Base-by-base conservation (phyloP, 2,113 vertebrate genomes). In the Saimiri boliviensis region DNA sequence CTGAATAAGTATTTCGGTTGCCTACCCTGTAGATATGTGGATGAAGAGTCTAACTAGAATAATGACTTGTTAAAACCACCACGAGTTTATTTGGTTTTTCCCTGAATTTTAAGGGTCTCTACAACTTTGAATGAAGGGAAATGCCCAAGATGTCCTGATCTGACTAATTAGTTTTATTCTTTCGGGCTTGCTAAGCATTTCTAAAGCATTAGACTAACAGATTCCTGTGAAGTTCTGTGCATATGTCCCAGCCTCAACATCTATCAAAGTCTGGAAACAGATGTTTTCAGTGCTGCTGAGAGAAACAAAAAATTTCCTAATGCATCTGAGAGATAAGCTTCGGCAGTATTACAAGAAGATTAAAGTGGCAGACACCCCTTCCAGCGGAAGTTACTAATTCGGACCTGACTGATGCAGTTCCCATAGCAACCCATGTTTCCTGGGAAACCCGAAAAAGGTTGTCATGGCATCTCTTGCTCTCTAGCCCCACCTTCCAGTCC, bases 341-440 rank as follows among this genome's bases (percentile, higher is more conserved):
- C 97, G 96, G 73, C 98, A 82, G 97, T 66, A 96, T 97, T 80
- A 8, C 94, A 95, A 97, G 98, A 95, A 98, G 98, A 99, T 99
- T 98, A 98, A 98, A 98, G 98, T 80, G 98, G 95, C 83, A 96
- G 98, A 98, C 98, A 98, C 97, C 98, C 99, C 98, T 99, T 98
- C 98, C 98, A 99, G 98, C 98, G 99, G 99, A 99, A 99, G 99
- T 99, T 99, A 98, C 99, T 98, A 98, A 99, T 99, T 99, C 98
- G 93, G 98, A 99, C 98, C 96, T 97, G 98, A 99, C 99, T 98
- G 99, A 99, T 99, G 99, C 98, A 99, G 99, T 99, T 99, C 98
- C 99, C 98, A 99, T 99, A 99, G 99, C 66, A 97, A 99, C 99
- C 96, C 97, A n/a, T 97, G 99, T 99, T 99, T 99, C 99, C 99